These are phyloP conservation scores for Furcifer pardalis DNA, from an alignment of 2,797 vertebrate genomes.

Conservation along the genomic window DNA sequence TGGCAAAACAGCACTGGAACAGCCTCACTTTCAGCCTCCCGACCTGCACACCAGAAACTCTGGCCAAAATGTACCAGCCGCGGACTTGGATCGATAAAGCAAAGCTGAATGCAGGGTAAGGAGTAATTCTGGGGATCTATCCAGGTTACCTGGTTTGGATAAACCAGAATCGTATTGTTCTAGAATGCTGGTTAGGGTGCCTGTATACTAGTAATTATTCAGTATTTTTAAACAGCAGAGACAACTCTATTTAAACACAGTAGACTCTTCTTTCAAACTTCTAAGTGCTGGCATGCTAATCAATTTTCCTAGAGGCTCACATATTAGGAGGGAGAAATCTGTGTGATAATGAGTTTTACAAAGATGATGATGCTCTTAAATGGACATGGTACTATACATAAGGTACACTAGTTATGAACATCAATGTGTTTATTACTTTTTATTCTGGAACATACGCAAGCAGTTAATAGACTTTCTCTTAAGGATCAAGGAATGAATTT, in stretches of 20 bases:
- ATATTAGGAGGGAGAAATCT: not conserved
- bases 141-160: not conserved
- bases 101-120: constrained; percentile 87
- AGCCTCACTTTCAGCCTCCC: constrained; percentile 81
- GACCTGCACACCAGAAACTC: constrained; percentile 79
- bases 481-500: not conserved
- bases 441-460: not conserved
- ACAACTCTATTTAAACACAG: not conserved
- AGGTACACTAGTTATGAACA: not conserved
- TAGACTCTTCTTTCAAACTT: no score
- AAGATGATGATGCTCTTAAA: no score
- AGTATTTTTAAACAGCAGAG: not conserved
- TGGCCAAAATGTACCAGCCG: constrained; percentile 89
- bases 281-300: not conserved
- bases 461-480: not conserved
- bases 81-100: constrained; percentile 90
- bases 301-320: not conserved
- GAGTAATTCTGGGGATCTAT: constrained; percentile 12
- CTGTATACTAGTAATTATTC: not conserved
- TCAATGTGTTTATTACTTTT: not conserved
- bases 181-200: not conserved
- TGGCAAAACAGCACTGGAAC: constrained; percentile 77
- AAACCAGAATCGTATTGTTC: not conserved
- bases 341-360: not conserved
- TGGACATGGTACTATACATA: not conserved